A percentile compares a stretch with the other conserved stretches of the same genome.
Conservation (phyloP, 1,140 invertebrate genomes). For the Pachyrhynchus sulphureomaculatus region DNA sequence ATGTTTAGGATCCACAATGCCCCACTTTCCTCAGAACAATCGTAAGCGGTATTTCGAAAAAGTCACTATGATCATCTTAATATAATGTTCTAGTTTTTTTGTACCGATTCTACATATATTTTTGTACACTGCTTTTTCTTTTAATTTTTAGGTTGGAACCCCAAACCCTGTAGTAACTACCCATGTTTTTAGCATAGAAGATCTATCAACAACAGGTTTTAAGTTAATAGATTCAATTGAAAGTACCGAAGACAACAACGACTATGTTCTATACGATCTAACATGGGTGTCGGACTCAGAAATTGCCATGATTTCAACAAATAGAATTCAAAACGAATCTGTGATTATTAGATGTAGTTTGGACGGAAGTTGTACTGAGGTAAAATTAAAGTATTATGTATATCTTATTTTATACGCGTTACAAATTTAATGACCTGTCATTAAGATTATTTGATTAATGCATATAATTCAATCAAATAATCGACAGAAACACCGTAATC, state of each 20-base stretch:
- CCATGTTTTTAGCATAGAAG: slow-evolving; percentile 52
- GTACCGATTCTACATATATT: too few species aligned
- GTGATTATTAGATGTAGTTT: slow-evolving; percentile 41
- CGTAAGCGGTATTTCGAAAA: too few species aligned
- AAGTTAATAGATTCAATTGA: slow-evolving; percentile 24
- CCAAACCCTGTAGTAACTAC: slow-evolving; percentile 73
- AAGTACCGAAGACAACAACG: slow-evolving; percentile 28
- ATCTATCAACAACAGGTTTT: slow-evolving; percentile 27
- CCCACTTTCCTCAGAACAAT: neutral
- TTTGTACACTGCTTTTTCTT: too few species aligned
- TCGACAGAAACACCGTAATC: too few species aligned
- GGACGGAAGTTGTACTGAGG: slow-evolving; percentile 21
- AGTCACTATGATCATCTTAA: too few species aligned
- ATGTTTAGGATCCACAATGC: too few species aligned
- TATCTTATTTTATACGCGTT: too few species aligned
- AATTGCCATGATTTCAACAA: slow-evolving; percentile 78
- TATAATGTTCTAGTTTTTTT: too few species aligned
- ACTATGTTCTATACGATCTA: slow-evolving; percentile 34
- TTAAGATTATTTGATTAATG: too few species aligned
- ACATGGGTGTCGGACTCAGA: slow-evolving; percentile 71
- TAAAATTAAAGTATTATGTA: neutral
- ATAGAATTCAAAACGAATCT: slow-evolving; percentile 76
- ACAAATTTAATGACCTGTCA: too few species aligned
- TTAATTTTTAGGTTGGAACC: slow-evolving; percentile 66
- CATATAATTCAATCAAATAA: too few species aligned